These are phyloP conservation scores for Mola mola DNA, from an alignment of 2,113 vertebrate species.

Conservation along the genomic window DNA sequence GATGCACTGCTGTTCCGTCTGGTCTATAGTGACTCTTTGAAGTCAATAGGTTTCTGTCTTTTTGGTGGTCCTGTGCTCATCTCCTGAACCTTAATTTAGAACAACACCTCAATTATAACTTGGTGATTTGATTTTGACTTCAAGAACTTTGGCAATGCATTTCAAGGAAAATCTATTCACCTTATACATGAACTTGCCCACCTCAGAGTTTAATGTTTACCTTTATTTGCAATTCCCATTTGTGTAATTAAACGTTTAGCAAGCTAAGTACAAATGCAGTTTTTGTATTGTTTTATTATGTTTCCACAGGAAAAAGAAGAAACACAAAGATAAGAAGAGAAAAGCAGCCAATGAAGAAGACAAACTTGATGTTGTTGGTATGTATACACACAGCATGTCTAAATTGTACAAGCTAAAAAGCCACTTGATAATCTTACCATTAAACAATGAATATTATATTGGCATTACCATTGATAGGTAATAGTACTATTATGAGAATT, in stretches of 20 bases:
- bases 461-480: too few species aligned
- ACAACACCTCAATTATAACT: too few species aligned
- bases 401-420: too few species aligned
- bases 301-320: slow-evolving; percentile 88
- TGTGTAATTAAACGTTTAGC: not conserved
- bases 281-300: not conserved
- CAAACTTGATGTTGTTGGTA: slow-evolving; percentile 89
- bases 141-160: not conserved
- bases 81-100: not conserved
- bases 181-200: not conserved
- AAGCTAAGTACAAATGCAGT: not conserved
- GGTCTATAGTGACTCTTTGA: not conserved
- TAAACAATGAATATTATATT: too few species aligned
- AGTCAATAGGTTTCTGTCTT: not conserved
- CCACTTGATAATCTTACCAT: too few species aligned
- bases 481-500: too few species aligned
- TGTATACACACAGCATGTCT: too few species aligned
- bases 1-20: not conserved
- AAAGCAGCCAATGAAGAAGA: slow-evolving; percentile 84
- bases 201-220: not conserved
- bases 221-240: not conserved
- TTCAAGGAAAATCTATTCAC: not conserved
- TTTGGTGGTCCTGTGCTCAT: not conserved
- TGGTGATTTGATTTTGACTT: too few species aligned
- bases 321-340: slow-evolving; percentile 88